These are phyloP conservation scores for Chiloscyllium plagiosum DNA, from an alignment of 2,113 vertebrate species.

Conservation along the genomic window DNA sequence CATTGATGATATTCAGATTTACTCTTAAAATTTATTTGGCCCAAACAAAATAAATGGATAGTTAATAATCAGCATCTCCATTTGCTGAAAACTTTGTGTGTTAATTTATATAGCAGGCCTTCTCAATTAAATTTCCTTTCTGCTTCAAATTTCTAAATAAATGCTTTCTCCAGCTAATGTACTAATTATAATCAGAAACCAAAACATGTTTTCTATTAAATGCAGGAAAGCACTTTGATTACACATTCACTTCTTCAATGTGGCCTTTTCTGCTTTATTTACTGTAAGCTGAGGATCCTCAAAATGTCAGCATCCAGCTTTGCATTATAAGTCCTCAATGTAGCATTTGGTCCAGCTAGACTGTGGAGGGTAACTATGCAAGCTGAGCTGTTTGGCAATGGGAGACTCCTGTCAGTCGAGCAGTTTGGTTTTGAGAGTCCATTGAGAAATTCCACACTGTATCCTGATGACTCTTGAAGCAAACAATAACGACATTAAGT, in stretches of 20 bases:
- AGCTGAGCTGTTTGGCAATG: constrained; percentile 16
- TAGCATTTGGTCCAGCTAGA: constrained; percentile 10
- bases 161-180: neutral
- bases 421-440: neutral
- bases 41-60: constrained; percentile 11
- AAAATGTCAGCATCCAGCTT: neutral
- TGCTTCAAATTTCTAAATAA: neutral
- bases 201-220: constrained; percentile 14
- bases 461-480: neutral
- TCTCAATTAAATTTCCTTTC: neutral
- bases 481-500: neutral
- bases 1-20: neutral
- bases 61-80: neutral
- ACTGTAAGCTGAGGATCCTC: neutral
- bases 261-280: constrained; percentile 11
- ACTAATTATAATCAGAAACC: neutral
- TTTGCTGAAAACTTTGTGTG: neutral
- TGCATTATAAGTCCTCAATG: neutral
- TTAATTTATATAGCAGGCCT: neutral
- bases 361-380: neutral
- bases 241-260: neutral
- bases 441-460: neutral
- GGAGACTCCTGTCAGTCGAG: neutral
- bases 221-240: constrained; percentile 1
- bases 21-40: neutral